Percentiles rank a stretch among this genome's conserved stretches.
Evolutionary conservation across 1,140 invertebrate genomes (phyloP).

Genomic region (Babylonia areolata): DNA sequence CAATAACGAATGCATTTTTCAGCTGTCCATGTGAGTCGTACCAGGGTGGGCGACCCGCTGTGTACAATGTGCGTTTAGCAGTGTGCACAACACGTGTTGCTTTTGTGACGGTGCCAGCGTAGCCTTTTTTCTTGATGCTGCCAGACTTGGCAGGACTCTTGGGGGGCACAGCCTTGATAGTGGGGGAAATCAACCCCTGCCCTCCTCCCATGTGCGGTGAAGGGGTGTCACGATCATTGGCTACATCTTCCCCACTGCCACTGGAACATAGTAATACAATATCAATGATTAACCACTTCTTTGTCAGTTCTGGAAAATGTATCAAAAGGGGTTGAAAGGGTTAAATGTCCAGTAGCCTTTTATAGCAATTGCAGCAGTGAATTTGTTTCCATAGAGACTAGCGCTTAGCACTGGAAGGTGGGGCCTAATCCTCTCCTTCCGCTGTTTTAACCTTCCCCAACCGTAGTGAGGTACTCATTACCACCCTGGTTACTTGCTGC

Average conservation of each 20-base stretch:
- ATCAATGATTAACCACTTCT: too few relatives aligned
- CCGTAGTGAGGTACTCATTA: too few relatives aligned
- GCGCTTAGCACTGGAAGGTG: too few relatives aligned
- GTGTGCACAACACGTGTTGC: conserved; percentile 56
- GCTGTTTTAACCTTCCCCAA: too few relatives aligned
- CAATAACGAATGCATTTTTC: conserved; percentile 96
- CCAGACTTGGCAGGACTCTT: conserved; percentile 61
- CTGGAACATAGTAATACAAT: conserved; percentile 35
- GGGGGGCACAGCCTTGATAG: conserved; percentile 39
- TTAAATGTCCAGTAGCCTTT: too few relatives aligned
- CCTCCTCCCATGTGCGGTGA: conserved; percentile 9
- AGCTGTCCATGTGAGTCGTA: conserved; percentile 94
- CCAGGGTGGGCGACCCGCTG: conserved; percentile 97
- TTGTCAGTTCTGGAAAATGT: too few relatives aligned
- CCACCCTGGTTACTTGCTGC: too few relatives aligned
- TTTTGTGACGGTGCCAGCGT: conserved; percentile 44
- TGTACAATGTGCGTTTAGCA: conserved; percentile 94
- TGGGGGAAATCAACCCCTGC: background rate
- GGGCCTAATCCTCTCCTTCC: too few relatives aligned
- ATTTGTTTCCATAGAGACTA: too few relatives aligned
- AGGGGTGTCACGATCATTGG: conserved; percentile 29
- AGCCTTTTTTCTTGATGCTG: conserved; percentile 41
- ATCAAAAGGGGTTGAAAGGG: too few relatives aligned
- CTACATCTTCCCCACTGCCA: conserved; percentile 55
- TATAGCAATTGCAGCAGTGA: too few relatives aligned